These are phyloP conservation scores for Charina bottae DNA, from an alignment of 2,113 vertebrate species.

Conservation along the genomic window DNA sequence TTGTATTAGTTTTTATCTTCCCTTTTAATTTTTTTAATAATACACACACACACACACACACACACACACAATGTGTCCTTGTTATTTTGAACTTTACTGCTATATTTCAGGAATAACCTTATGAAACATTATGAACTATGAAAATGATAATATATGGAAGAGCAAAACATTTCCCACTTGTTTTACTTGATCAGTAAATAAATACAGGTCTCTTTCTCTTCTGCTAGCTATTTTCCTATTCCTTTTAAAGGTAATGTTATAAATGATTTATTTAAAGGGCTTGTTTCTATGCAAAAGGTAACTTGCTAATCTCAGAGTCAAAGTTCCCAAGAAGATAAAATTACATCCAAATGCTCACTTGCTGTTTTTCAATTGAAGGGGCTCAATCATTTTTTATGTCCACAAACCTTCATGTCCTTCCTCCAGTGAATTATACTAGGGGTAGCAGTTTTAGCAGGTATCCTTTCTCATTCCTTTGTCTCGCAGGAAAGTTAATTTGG, in stretches of 20 bases:
- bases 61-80: not conserved
- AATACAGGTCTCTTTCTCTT: not conserved
- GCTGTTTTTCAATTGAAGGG: not conserved
- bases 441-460: not conserved
- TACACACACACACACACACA: too few species aligned
- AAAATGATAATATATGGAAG: not conserved
- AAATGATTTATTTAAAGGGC: slow-evolving; percentile 2
- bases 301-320: not conserved
- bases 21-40: too few species aligned
- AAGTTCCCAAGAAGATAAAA: not conserved
- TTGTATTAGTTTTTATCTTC: too few species aligned
- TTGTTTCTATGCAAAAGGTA: not conserved
- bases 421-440: not conserved
- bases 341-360: not conserved
- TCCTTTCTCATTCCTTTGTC: not conserved
- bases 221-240: not conserved
- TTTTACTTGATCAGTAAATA: not conserved
- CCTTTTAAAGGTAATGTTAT: not conserved
- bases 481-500: not conserved
- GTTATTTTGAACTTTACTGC: fast-evolving
- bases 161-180: not conserved
- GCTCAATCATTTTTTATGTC: not conserved
- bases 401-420: not conserved
- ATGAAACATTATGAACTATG: not conserved
- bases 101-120: slow-evolving; percentile 20